These are phyloP conservation scores for Strigamia transsilvanica DNA, from an alignment of 2,888 invertebrate genomes.

Conservation along the genomic window DNA sequence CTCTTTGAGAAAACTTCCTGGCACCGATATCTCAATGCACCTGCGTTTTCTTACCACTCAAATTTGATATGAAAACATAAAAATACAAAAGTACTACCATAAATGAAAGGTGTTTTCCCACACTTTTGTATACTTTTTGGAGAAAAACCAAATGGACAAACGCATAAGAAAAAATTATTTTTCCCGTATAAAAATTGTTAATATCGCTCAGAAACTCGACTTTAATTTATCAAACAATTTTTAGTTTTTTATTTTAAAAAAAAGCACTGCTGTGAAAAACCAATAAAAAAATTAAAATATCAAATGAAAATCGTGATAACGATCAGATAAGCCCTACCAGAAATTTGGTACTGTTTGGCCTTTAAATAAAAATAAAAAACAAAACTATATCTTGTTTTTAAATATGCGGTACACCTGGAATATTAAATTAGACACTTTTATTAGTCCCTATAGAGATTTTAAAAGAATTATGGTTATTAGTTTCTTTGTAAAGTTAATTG, in stretches of 20 bases:
- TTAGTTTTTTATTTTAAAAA: too few species aligned
- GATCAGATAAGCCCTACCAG: too few species aligned
- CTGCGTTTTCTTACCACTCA: conserved; percentile 7
- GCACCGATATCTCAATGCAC: conserved; percentile 9
- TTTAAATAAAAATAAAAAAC: not conserved
- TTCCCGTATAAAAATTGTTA: too few species aligned
- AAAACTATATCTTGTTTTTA: not conserved
- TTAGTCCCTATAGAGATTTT: not conserved
- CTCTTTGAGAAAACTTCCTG: conserved; percentile 14
- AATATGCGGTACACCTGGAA: not conserved
- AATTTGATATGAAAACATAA: conserved; percentile 4
- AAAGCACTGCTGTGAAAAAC: too few species aligned
- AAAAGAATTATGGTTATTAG: conserved; percentile 1
- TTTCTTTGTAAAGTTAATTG: not conserved
- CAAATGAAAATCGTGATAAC: too few species aligned
- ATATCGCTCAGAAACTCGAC: too few species aligned
- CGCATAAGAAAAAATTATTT: too few species aligned
- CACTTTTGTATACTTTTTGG: too few species aligned
- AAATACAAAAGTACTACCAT: not conserved
- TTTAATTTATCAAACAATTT: too few species aligned
- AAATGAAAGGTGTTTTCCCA: too few species aligned
- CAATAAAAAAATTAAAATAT: too few species aligned
- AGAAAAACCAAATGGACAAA: too few species aligned
- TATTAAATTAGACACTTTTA: not conserved
- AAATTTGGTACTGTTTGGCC: not conserved